Evolutionary conservation across 2,113 vertebrate genomes (phyloP).

Genomic region (Diphyllodes magnificus): DNA sequence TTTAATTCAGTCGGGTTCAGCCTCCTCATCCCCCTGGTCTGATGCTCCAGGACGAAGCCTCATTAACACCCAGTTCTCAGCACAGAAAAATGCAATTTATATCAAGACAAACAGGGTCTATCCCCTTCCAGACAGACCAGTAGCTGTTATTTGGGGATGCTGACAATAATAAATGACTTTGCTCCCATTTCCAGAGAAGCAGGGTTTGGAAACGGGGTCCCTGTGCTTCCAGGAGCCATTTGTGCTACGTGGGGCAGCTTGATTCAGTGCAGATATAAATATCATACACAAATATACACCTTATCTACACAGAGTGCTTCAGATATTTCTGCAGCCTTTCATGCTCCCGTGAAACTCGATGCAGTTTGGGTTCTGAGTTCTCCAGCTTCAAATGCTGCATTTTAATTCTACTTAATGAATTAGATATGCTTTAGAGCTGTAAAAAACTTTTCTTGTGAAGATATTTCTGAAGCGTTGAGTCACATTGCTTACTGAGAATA

Average conservation of each 20-base stretch:
- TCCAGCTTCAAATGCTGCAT: slow-evolving; percentile 6
- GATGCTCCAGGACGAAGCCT: neutral
- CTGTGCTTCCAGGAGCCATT: neutral
- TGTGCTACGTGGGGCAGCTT: fast-evolving
- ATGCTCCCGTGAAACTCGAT: neutral
- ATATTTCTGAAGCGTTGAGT: slow-evolving; percentile 30
- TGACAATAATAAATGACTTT: neutral
- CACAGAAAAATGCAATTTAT: neutral
- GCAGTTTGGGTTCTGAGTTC: neutral
- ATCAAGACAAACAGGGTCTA: neutral
- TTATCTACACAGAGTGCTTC: neutral
- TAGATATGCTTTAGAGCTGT: slow-evolving; percentile 18
- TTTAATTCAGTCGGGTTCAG: neutral
- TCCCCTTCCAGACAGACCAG: neutral
- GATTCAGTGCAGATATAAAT: neutral
- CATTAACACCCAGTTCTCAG: neutral
- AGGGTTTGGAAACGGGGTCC: neutral
- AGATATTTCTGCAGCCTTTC: neutral
- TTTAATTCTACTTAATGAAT: slow-evolving; percentile 62
- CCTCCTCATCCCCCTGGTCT: neutral
- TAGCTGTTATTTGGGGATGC: neutral
- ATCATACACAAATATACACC: neutral
- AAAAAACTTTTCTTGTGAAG: slow-evolving; percentile 10
- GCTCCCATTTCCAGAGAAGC: neutral
- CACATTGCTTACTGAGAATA: slow-evolving; percentile 42